Evolutionary conservation across 1,140 invertebrate genomes (phyloP), one percentile per base, ranked within the genome.

Genomic region (Zophobas atratus): DNA sequence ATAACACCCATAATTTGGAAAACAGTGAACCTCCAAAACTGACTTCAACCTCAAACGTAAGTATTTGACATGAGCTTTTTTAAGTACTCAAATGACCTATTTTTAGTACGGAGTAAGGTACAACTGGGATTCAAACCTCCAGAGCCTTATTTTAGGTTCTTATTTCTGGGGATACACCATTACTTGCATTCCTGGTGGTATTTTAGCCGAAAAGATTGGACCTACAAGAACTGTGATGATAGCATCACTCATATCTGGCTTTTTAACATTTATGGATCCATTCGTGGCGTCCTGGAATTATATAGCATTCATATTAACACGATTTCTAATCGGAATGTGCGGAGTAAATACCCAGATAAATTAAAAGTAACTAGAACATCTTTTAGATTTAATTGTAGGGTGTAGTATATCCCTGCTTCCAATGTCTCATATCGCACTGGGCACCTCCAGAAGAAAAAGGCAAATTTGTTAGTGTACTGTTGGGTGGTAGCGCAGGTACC

Each of bases 401-500:
- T 1, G 91, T 92, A 2, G 87, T 93, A 49, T 94, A 94, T 88
- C 93, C 93, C 4, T 89, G 92, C 6, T 87, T 93, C 8, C 93
- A 94, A 78, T 91, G 89, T 38, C 86, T 94, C 81, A 91, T 94
- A 38, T 92, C 93, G 0, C 88, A 90, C 81, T 94, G 93, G 93
- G 91, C 91, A 0, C 93, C 93, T 5, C 93, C 93, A n/a, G 89
- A 89, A 32, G 93, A 94, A 82, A 94, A 93, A 84, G 93, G 93
- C 60, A 93, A 93, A 86, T 94, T 94, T 82, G 89, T 93, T 0
- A 92, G 92, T 82, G 91, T 92, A 6, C 88, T 94, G 83, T 88
- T 93, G 92, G 93, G 93, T 4, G 93, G 93, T 1, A 92, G 93
- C 0, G 91, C 95, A 34, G 94, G 94, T 34, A 94, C 93, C 0